Conservation (phyloP, 1,140 invertebrate genomes). For the Zaprionus lachaisei region DNA sequence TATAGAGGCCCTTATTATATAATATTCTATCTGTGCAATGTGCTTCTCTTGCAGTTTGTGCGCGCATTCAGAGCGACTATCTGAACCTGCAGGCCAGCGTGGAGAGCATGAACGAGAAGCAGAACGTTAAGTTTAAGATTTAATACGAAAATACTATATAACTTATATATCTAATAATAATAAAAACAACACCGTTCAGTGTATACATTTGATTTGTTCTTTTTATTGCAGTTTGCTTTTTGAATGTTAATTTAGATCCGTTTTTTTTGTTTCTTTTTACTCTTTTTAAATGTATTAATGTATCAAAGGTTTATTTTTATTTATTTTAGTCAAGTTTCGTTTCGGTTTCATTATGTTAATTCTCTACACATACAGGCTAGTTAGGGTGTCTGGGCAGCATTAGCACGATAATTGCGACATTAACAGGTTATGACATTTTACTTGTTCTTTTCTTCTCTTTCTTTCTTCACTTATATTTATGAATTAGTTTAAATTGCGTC, state of each 20-base stretch:
- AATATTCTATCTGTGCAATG: not conserved
- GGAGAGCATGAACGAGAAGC: conserved; percentile 74
- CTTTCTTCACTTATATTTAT: conserved; percentile 37
- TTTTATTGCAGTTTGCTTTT: conserved; percentile 67
- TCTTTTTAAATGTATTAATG: conserved; percentile 45
- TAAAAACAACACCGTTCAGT: conserved; percentile 30
- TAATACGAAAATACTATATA: conserved; percentile 25
- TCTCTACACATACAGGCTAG: conserved; percentile 71
- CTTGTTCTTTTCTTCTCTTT: not conserved
- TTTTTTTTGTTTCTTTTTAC: conserved; percentile 4
- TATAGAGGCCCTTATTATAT: not conserved
- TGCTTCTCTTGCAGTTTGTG: conserved; percentile 65
- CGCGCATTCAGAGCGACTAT: conserved; percentile 72
- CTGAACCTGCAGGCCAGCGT: conserved; percentile 65
- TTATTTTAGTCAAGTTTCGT: conserved; percentile 49
- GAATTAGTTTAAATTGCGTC: conserved; percentile 39
- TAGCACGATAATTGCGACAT: conserved; percentile 59
- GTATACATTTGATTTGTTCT: conserved; percentile 23
- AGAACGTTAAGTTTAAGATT: conserved; percentile 81
- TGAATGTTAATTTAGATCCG: conserved; percentile 53
- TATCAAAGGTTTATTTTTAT: conserved; percentile 69
- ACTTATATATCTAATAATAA: conserved; percentile 13
- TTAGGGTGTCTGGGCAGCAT: conserved; percentile 49
- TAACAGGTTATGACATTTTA: conserved; percentile 51
- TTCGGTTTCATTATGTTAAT: conserved; percentile 48